phyloP scores from a whole-genome alignment of 2,797 vertebrate species.

The Steatocranus sp. region DNA sequence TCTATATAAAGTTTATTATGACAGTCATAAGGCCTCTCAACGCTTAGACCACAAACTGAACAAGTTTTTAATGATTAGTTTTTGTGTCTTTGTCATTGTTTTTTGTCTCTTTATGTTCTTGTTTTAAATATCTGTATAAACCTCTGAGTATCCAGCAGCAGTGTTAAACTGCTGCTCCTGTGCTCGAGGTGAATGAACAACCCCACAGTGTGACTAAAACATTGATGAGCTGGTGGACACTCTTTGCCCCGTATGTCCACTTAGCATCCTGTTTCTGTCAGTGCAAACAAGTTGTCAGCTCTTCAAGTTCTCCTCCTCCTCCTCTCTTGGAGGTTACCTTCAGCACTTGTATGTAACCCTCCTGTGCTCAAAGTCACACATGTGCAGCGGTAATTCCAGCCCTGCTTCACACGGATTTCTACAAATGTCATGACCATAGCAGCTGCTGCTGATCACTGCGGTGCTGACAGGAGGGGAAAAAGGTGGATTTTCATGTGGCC shows the following conservation, averaged over 20 bases:
- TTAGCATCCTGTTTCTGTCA: background rate
- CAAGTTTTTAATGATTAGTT: accelerated
- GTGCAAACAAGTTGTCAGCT: constrained; percentile 6
- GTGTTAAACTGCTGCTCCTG: accelerated
- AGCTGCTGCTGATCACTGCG: constrained; percentile 29
- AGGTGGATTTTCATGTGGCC: background rate
- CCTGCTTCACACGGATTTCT: constrained; percentile 30
- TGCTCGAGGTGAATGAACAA: background rate
- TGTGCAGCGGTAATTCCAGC: constrained; percentile 7
- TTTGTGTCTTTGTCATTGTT: background rate
- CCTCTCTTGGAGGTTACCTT: constrained; percentile 20
- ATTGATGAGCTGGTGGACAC: background rate
- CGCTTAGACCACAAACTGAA: accelerated
- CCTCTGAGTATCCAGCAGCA: background rate
- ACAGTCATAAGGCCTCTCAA: accelerated
- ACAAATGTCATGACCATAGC: constrained; percentile 28
- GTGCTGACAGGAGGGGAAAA: constrained; percentile 4
- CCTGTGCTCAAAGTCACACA: constrained; percentile 13
- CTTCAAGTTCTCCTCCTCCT: background rate
- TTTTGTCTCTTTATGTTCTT: background rate
- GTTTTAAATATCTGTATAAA: background rate
- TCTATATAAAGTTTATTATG: accelerated
- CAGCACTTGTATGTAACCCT: background rate
- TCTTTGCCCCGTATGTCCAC: background rate
- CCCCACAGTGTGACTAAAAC: background rate